Percentiles rank a stretch among this genome's conserved stretches.
These are phyloP conservation scores for Asarcornis scutulata DNA, from an alignment of 2,113 vertebrate genomes.

Conservation along the genomic window DNA sequence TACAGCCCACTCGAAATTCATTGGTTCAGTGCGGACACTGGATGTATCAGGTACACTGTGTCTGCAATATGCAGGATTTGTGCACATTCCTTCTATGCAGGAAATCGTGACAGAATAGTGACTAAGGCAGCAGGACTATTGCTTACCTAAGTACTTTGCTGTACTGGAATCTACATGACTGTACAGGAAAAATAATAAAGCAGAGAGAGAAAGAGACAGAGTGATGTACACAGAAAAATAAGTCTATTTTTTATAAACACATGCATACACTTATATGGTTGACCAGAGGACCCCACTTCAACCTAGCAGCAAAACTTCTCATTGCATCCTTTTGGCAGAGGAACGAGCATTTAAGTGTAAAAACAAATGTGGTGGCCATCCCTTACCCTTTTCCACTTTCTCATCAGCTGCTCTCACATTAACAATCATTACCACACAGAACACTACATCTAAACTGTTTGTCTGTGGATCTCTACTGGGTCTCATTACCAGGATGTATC, in stretches of 20 bases:
- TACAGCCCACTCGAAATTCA: rapidly evolving
- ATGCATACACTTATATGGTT: background rate
- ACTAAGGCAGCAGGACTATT: background rate
- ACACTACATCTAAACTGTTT: background rate
- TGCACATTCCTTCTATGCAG: rapidly evolving
- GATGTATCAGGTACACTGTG: rapidly evolving
- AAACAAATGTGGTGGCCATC: background rate
- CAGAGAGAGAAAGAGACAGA: rapidly evolving
- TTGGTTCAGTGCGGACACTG: rapidly evolving
- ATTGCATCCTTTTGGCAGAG: background rate
- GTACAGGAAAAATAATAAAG: background rate
- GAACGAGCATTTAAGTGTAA: background rate
- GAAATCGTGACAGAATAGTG: background rate
- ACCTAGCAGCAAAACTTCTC: background rate
- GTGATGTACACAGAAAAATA: background rate
- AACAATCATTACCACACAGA: background rate
- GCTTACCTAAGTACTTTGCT: background rate
- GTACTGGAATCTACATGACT: background rate
- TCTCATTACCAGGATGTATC: rapidly evolving
- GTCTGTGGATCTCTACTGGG: background rate
- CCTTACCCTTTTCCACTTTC: background rate
- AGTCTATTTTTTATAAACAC: background rate
- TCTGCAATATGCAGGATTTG: background rate
- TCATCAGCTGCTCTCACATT: background rate
- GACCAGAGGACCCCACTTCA: background rate